phyloP scores from a whole-genome alignment of 2,797 vertebrate species.

The Acomys russatus region DNA sequence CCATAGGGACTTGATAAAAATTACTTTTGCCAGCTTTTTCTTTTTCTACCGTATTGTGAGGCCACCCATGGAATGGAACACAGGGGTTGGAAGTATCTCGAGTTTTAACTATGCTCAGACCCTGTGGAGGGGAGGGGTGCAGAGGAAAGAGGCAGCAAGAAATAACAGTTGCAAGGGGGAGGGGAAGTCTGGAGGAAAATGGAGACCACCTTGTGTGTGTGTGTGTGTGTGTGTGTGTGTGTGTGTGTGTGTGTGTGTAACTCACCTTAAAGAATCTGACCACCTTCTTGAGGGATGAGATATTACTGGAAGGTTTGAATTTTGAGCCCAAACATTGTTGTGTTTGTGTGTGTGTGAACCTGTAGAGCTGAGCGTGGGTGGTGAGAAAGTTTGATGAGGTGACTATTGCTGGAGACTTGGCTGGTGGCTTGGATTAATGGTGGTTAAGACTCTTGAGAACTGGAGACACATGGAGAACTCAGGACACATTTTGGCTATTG shows the following conservation, averaged over 20 bases:
- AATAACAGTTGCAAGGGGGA: neutral
- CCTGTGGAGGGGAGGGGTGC: neutral
- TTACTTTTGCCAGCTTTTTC: conserved; percentile 66
- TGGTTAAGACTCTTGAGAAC: conserved; percentile 37
- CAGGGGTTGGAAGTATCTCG: conserved; percentile 46
- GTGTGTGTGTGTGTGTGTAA: neutral
- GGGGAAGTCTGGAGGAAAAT: neutral
- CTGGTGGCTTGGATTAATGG: conserved; percentile 57
- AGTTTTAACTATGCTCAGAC: conserved; percentile 48
- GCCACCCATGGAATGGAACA: conserved; percentile 59
- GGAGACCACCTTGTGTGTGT: neutral
- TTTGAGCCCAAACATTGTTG: conserved; percentile 43
- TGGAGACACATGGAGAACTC: neutral
- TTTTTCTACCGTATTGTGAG: conserved; percentile 1
- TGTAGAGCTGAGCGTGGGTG: conserved; percentile 26
- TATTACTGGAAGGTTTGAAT: conserved; percentile 55
- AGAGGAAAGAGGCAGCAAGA: conserved; percentile 46
- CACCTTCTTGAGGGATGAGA: conserved; percentile 38
- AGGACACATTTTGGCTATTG: conserved; percentile 1
- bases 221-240: too few species aligned
- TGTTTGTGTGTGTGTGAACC: conserved; percentile 47
- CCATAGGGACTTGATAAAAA: conserved; percentile 65
- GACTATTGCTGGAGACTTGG: conserved; percentile 32
- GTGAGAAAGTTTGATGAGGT: conserved; percentile 28
- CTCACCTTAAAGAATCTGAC: conserved; percentile 32